These are phyloP conservation scores for Eristalinus sepulchralis DNA, from an alignment of 2,888 invertebrate genomes.

Conservation along the genomic window DNA sequence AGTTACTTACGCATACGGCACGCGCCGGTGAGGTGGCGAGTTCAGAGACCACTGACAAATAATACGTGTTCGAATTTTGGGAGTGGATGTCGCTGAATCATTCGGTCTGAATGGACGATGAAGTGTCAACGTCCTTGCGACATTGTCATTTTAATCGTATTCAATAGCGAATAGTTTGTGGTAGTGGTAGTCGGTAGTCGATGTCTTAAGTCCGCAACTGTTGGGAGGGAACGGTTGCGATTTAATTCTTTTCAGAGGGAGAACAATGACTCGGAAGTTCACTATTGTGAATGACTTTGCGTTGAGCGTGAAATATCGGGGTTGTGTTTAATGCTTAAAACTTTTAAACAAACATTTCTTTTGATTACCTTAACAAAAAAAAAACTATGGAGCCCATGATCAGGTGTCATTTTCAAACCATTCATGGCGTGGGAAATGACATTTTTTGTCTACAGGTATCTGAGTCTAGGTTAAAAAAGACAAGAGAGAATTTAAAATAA, in stretches of 20 bases:
- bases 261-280: neutral
- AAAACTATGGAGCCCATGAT: too few relatives aligned
- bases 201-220: neutral
- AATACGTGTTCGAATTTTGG: neutral
- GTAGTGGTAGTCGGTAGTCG: neutral
- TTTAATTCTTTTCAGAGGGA: neutral
- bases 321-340: too few relatives aligned
- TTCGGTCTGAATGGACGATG: neutral
- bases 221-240: neutral
- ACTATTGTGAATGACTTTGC: too few relatives aligned
- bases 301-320: too few relatives aligned
- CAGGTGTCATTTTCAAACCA: too few relatives aligned
- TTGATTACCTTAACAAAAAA: too few relatives aligned
- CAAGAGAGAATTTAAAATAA: too few relatives aligned
- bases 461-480: too few relatives aligned
- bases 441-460: too few relatives aligned
- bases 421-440: too few relatives aligned
- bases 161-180: neutral
- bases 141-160: neutral
- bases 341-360: too few relatives aligned
- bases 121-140: neutral
- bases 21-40: neutral
- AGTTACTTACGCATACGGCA: neutral
- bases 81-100: neutral
- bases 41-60: neutral